Conservation (phyloP, 2,888 invertebrate genomes). For the Dolomedes plantarius region DNA sequence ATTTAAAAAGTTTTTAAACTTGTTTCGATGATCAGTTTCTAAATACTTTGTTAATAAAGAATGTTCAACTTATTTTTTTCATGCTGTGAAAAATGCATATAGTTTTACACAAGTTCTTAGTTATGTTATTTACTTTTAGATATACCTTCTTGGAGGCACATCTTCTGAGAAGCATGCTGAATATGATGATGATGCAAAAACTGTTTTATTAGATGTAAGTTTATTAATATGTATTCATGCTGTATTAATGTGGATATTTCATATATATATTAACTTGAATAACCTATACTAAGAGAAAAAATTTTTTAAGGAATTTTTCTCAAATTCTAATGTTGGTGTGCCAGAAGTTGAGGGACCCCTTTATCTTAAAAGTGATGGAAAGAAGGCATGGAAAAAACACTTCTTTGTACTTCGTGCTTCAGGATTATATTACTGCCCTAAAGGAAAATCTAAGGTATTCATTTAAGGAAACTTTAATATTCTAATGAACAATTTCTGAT, state of each 20-base stretch:
- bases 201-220: constrained; percentile 75
- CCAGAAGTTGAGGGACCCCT: constrained; percentile 93
- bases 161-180: constrained; percentile 75
- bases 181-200: constrained; percentile 75
- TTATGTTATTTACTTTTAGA: constrained; percentile 44
- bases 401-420: constrained; percentile 97
- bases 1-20: too few species aligned
- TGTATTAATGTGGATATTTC: too few species aligned
- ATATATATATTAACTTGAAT: too few species aligned
- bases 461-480: too few species aligned
- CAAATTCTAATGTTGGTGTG: constrained; percentile 81
- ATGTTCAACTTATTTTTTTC: too few species aligned
- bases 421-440: constrained; percentile 97
- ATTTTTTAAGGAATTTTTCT: constrained; percentile 95
- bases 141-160: constrained; percentile 79
- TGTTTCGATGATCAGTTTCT: neutral
- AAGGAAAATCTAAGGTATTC: constrained; percentile 88
- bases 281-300: too few species aligned
- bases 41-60: too few species aligned
- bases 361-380: constrained; percentile 96
- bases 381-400: constrained; percentile 99
- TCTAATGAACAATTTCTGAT: too few species aligned
- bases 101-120: too few species aligned
- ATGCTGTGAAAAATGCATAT: too few species aligned
- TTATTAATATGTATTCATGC: neutral